Evolutionary conservation across 1,140 invertebrate genomes (phyloP).

Genomic region (Lordiphosa mommai): DNA sequence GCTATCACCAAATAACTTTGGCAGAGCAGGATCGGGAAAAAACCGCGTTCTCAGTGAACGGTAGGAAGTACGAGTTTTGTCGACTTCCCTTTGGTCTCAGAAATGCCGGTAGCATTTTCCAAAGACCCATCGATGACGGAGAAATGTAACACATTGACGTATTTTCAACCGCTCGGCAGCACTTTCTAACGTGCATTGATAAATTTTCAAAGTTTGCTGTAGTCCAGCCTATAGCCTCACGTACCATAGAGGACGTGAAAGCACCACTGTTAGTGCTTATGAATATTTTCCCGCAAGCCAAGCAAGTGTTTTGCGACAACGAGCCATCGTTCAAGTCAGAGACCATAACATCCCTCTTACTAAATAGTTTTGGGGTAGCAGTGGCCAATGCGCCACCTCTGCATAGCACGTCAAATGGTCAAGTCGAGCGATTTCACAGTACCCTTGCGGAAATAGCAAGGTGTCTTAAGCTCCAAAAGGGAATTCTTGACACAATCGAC

Average conservation of each 20-base stretch:
- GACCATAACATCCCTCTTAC: neutral
- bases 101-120: neutral
- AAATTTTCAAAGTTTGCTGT: conserved; percentile 29
- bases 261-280: conserved; percentile 15
- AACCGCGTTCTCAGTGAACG: neutral
- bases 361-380: neutral
- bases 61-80: neutral
- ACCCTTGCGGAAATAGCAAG: neutral
- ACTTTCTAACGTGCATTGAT: conserved; percentile 23
- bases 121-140: neutral
- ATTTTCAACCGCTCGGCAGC: conserved; percentile 14
- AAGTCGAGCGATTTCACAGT: conserved; percentile 1
- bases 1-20: neutral
- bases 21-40: neutral
- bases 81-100: neutral
- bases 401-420: conserved; percentile 1
- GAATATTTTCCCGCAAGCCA: conserved; percentile 20
- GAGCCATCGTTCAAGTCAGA: conserved; percentile 12
- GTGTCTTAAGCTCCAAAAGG: neutral
- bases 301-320: conserved; percentile 26
- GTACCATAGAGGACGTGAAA: conserved; percentile 16
- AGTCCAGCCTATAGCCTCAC: conserved; percentile 18
- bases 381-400: neutral
- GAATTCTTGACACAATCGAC: neutral
- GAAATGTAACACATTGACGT: conserved; percentile 31